phyloP scores from a whole-genome alignment of 2,797 vertebrate genomes.

The Mallotus villosus region DNA sequence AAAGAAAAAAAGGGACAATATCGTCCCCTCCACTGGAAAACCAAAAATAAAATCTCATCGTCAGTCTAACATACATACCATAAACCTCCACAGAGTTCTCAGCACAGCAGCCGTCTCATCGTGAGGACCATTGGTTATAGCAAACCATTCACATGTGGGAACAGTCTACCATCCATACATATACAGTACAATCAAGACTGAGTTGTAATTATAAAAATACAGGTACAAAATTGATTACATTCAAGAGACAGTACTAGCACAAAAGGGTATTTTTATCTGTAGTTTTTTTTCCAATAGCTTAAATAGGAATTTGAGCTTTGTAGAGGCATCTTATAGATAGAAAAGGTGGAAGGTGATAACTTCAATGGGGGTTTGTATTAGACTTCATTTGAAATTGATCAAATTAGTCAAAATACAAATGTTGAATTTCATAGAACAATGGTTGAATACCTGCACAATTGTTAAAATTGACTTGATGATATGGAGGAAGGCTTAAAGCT shows the following conservation, averaged over 20 bases:
- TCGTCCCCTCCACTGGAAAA: constrained; percentile 48
- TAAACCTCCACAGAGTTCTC: constrained; percentile 50
- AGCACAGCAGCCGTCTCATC: constrained; percentile 59
- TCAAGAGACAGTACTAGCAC: constrained; percentile 86
- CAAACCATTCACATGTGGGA: constrained; percentile 65
- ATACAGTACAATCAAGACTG: constrained; percentile 79
- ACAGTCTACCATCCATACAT: constrained; percentile 75
- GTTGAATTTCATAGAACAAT: constrained; percentile 26
- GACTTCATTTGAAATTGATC: constrained; percentile 58
- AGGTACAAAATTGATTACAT: constrained; percentile 87
- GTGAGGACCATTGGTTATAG: constrained; percentile 63
- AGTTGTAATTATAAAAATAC: constrained; percentile 84
- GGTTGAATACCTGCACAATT: constrained; percentile 24
- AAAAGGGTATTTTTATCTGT: constrained; percentile 74
- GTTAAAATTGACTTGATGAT: constrained; percentile 25
- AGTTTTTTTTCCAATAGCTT: constrained; percentile 73
- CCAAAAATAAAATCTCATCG: constrained; percentile 53
- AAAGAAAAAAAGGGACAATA: constrained; percentile 45
- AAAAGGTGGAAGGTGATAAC: constrained; percentile 67
- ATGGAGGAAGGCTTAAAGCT: constrained; percentile 14
- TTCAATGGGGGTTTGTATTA: constrained; percentile 62
- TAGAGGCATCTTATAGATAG: constrained; percentile 79
- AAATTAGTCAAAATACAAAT: constrained; percentile 40
- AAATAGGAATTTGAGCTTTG: constrained; percentile 78
- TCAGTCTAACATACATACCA: constrained; percentile 54